Base-by-base conservation (phyloP, 2,113 vertebrate genomes). In the Excalfactoria chinensis region DNA sequence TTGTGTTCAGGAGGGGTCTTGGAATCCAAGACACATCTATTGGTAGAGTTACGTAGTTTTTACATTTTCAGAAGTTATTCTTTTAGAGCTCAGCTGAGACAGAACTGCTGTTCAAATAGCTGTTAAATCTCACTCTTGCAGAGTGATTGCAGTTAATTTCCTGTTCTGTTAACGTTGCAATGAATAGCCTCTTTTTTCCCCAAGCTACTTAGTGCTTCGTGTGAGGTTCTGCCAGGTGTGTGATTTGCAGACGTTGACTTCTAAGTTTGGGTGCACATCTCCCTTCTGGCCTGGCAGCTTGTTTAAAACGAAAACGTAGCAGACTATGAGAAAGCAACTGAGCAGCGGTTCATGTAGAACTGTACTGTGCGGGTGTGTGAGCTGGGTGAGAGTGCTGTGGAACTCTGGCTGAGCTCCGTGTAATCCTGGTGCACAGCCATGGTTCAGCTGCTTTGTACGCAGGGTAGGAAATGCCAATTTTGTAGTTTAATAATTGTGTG, bases 151-250 rank as follows among this genome's bases (percentile, higher is more conserved):
- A 81, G 84, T 91, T 86, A 51, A 82, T 83, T 96, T 97, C 77
- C 90, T 92, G 43, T 90, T 83, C 67, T 64, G 1, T n/a, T 75
- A 67, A 44, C 51, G 77, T 40, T 75, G 59, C 71, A 76, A 22
- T 95, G 92, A 97, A 95, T 83, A 35, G 63, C 53, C 55, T 95
- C 77, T n/a, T 94, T 95, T 95, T 90, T 93, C 91, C 91, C 41
- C 40, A 88, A 92, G 79, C 84, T 93, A 32, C 56, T 82, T 79
- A 72, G 43, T 62, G 55, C 83, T 78, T 78, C 67, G 40, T 51
- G 6, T 16, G 56, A 87, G 48, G 25, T 48, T 79, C 76, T 92
- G 41, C 75, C 20, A 28, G 49, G 66, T 53, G 48, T 62, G 41
- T 81, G 70, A 90, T 94, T 80, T 56, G 20, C 77, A 72, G 58